These are phyloP conservation scores for Papilio helenus DNA, from an alignment of 1,140 invertebrate genomes.

Conservation along the genomic window DNA sequence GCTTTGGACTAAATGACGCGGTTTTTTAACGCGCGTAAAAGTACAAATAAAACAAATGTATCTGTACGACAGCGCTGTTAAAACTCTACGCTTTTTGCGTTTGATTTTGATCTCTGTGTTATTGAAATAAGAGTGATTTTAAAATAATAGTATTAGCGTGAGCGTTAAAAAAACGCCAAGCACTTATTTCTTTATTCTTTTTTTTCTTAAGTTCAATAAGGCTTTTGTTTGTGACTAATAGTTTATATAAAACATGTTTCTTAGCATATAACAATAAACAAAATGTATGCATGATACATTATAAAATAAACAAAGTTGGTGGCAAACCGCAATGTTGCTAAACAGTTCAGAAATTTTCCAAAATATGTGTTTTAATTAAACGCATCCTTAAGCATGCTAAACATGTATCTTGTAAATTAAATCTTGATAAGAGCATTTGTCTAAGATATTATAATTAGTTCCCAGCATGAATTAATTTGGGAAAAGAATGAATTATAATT, in stretches of 20 bases:
- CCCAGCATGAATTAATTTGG: slow-evolving; percentile 55
- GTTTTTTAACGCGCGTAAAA: too few relatives aligned
- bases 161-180: too few relatives aligned
- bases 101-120: too few relatives aligned
- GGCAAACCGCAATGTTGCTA: neutral
- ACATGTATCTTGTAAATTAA: slow-evolving; percentile 50
- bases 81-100: too few relatives aligned
- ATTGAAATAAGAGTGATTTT: too few relatives aligned
- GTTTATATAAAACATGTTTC: too few relatives aligned
- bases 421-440: slow-evolving; percentile 62
- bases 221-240: too few relatives aligned
- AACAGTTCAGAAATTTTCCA: slow-evolving; percentile 38
- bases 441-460: slow-evolving; percentile 66
- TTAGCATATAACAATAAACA: neutral
- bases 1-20: neutral
- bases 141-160: too few relatives aligned
- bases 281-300: neutral
- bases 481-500: slow-evolving; percentile 71
- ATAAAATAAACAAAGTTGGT: neutral
- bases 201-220: too few relatives aligned
- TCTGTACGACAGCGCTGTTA: too few relatives aligned
- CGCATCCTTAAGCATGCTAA: slow-evolving; percentile 44
- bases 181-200: too few relatives aligned
- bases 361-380: slow-evolving; percentile 53
- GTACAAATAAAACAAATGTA: too few relatives aligned